phyloP scores from a whole-genome alignment of 2,797 vertebrate species.

The Eleutherodactylus coqui region DNA sequence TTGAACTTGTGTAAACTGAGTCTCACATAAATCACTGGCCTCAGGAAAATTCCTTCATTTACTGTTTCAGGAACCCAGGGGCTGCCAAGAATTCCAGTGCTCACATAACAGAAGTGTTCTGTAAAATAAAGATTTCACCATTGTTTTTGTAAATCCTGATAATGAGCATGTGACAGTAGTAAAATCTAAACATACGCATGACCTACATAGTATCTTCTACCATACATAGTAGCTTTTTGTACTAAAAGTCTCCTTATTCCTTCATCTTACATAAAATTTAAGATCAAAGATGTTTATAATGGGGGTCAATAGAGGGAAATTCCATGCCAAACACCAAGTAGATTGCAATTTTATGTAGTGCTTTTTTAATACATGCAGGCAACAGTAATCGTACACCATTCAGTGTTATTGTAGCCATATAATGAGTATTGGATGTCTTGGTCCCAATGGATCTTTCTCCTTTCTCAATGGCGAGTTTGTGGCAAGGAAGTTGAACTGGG shows the following conservation, averaged over 20 bases:
- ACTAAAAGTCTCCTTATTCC: background rate
- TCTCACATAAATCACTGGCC: conserved; percentile 54
- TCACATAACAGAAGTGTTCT: conserved; percentile 30
- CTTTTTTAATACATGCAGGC: too few species aligned
- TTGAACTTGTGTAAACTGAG: conserved; percentile 55
- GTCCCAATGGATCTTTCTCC: too few species aligned
- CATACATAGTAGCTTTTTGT: background rate
- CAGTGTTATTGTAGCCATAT: too few species aligned
- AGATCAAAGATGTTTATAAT: background rate
- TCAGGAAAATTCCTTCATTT: conserved; percentile 52
- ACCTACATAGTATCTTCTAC: background rate
- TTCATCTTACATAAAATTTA: background rate
- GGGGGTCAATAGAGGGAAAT: too few species aligned
- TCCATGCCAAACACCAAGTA: too few species aligned
- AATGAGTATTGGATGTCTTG: too few species aligned
- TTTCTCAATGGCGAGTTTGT: too few species aligned
- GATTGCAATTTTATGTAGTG: too few species aligned
- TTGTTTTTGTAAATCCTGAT: conserved; percentile 42
- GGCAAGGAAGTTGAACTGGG: too few species aligned
- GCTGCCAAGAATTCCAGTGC: conserved; percentile 41
- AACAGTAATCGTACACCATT: too few species aligned
- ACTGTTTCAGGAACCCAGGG: conserved; percentile 29
- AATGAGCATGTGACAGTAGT: conserved; percentile 3
- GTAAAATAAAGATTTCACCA: conserved; percentile 26
- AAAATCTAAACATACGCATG: background rate